These are phyloP conservation scores for Andrena haemorrhoa DNA, from an alignment of 2,888 invertebrate genomes.

Conservation along the genomic window DNA sequence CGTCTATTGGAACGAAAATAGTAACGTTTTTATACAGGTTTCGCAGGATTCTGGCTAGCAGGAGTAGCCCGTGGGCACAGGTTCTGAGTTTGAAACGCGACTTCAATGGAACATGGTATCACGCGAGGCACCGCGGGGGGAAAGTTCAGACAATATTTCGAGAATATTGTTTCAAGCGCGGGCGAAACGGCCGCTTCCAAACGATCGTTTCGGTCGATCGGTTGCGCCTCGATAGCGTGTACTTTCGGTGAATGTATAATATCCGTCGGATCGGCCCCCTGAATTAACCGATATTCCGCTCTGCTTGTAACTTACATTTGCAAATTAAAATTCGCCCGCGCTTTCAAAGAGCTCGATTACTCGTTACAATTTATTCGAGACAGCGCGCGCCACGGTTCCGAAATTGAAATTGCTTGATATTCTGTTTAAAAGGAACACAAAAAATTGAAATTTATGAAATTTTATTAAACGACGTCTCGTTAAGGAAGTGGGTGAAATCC, in stretches of 20 bases:
- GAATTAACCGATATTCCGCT: constrained; percentile 47
- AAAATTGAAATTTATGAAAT: too few species aligned
- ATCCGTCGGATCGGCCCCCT: constrained; percentile 42
- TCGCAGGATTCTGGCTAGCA: background rate
- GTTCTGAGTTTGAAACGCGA: background rate
- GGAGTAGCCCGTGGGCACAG: background rate
- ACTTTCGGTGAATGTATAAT: constrained; percentile 40
- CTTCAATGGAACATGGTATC: constrained; percentile 24
- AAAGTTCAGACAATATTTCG: constrained; percentile 16
- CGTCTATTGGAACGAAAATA: background rate
- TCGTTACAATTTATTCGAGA: background rate
- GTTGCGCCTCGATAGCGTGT: constrained; percentile 18
- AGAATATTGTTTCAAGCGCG: constrained; percentile 25
- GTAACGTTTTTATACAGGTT: constrained; percentile 5
- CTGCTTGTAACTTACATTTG: constrained; percentile 31
- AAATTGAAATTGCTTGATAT: too few species aligned
- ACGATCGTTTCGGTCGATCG: constrained; percentile 38
- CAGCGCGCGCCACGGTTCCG: background rate
- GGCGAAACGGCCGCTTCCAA: constrained; percentile 10
- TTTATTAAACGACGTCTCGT: background rate
- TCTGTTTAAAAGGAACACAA: too few species aligned
- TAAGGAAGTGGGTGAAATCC: background rate
- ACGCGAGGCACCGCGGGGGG: constrained; percentile 8
- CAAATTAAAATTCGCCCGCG: constrained; percentile 30
- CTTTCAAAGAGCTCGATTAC: constrained; percentile 6